Conservation (phyloP, 1,140 invertebrate genomes). For the Linepithema humile region DNA sequence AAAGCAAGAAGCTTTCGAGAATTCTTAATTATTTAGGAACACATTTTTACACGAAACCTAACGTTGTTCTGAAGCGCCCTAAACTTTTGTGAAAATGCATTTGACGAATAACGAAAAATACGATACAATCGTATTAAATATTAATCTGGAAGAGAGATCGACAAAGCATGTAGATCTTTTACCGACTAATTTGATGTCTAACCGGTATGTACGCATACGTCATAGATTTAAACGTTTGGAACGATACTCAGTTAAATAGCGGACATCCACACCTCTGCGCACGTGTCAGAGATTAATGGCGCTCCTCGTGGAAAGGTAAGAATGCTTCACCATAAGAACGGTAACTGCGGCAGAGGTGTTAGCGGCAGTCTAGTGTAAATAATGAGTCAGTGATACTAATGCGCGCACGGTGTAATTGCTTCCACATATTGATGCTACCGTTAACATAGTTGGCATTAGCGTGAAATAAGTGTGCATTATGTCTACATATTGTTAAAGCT, state of each 20-base stretch:
- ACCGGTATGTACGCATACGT: background rate
- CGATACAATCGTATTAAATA: no score
- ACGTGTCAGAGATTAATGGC: conserved; percentile 59
- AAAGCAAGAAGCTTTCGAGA: background rate
- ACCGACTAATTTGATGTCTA: conserved; percentile 5
- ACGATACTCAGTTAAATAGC: conserved; percentile 32
- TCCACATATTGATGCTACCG: background rate
- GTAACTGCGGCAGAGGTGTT: background rate
- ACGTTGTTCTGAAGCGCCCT: background rate
- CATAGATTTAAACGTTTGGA: background rate
- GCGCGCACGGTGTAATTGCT: conserved; percentile 43
- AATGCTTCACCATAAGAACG: conserved; percentile 27
- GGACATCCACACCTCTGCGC: conserved; percentile 35
- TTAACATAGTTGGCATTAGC: background rate
- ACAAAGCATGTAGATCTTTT: background rate
- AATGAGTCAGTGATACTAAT: conserved; percentile 39
- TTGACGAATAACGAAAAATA: no score
- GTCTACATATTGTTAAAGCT: no score
- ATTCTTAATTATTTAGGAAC: background rate
- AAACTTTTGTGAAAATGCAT: background rate
- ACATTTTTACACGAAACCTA: background rate
- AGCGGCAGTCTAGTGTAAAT: conserved; percentile 24
- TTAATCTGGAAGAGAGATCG: no score
- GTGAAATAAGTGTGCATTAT: no score
- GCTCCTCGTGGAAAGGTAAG: conserved; percentile 15